A percentile compares a stretch with the other conserved stretches of the same genome.
Evolutionary conservation across 2,113 vertebrate genomes (phyloP).

Genomic region (Daboia siamensis): DNA sequence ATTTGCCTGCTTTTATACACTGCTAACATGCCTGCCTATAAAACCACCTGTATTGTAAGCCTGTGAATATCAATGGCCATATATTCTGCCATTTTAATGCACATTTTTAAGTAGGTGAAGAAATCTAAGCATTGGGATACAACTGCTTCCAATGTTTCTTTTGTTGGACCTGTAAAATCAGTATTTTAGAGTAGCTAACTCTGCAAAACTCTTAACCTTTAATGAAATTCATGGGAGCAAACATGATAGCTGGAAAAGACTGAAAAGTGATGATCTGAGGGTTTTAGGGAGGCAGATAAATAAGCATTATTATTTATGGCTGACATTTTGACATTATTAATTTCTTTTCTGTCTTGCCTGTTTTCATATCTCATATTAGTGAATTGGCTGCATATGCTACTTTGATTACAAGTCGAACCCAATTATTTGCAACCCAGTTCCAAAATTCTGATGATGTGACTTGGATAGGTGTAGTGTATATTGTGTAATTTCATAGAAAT

Average conservation of each 20-base stretch:
- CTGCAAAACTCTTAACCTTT: background rate
- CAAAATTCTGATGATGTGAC: background rate
- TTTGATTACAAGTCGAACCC: background rate
- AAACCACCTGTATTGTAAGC: slow-evolving; percentile 20
- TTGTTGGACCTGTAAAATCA: background rate
- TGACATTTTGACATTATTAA: background rate
- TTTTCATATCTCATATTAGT: background rate
- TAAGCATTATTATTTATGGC: background rate
- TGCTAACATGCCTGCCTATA: slow-evolving; percentile 28
- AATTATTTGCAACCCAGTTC: background rate
- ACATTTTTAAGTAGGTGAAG: background rate
- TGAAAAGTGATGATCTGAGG: background rate
- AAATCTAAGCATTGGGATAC: background rate
- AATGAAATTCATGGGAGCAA: background rate
- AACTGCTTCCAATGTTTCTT: background rate
- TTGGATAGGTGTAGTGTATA: background rate
- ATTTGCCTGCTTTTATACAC: background rate
- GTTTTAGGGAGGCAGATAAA: background rate
- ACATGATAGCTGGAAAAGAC: background rate
- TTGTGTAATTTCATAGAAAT: background rate
- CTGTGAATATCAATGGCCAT: slow-evolving; percentile 16
- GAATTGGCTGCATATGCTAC: background rate
- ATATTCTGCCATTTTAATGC: slow-evolving; percentile 23
- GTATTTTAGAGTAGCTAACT: background rate
- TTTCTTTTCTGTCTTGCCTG: background rate